Evolutionary conservation across 2,113 vertebrate genomes (phyloP).

Genomic region (Mobula hypostoma): DNA sequence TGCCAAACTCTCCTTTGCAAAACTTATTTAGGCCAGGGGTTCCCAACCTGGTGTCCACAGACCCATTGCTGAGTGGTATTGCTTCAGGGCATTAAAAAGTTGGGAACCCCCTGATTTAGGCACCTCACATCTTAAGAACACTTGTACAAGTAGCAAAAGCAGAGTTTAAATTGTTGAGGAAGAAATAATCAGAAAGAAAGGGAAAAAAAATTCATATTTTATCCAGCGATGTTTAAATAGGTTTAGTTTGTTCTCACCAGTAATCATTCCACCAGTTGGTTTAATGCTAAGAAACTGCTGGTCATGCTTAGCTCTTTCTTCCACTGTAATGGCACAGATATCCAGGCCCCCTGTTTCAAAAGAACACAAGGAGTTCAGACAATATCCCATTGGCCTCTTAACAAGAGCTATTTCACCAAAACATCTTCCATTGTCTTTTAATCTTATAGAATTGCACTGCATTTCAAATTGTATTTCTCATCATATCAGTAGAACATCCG

Average conservation of each 20-base stretch:
- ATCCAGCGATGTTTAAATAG: not conserved
- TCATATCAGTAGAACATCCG: not conserved
- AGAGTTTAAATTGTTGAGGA: not conserved
- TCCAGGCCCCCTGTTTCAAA: conserved; percentile 71
- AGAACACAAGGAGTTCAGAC: not conserved
- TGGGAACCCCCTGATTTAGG: not conserved
- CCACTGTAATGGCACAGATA: conserved; percentile 88
- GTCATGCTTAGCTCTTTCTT: conserved; percentile 94
- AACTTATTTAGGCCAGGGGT: not conserved
- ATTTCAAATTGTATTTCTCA: not conserved
- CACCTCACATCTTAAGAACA: not conserved
- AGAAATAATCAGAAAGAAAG: not conserved
- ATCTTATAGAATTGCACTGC: not conserved
- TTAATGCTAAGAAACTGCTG: conserved; percentile 95
- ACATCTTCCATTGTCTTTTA: not conserved
- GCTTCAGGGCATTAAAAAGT: too few relatives aligned
- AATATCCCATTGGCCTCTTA: not conserved
- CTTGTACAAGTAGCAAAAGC: not conserved
- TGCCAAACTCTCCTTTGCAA: not conserved
- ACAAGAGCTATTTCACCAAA: not conserved
- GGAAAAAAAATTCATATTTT: not conserved
- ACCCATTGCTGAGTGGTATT: too few relatives aligned
- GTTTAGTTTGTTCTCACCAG: conserved; percentile 61
- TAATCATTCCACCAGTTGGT: conserved; percentile 87
- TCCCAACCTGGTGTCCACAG: too few relatives aligned